Base-by-base conservation (phyloP, 2,888 invertebrate genomes). In the Callosobruchus maculatus region DNA sequence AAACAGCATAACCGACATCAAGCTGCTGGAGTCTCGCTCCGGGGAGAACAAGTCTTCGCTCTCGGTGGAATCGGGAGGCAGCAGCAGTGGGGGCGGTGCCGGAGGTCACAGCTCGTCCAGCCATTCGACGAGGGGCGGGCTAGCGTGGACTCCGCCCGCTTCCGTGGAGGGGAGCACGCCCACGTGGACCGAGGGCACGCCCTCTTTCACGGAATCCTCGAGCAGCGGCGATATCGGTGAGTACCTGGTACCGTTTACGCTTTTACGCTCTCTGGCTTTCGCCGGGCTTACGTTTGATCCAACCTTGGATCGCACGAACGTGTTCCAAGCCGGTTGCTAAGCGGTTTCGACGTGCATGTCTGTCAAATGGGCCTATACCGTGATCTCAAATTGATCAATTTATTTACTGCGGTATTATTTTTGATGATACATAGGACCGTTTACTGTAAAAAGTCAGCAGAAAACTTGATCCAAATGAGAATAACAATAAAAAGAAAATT, bases 171-270 rank as follows among this genome's bases (percentile, higher is more conserved):
- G 95, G 68, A 95, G 95, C 7, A 98, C 98, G 67, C 97, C 98
- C n/a, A 98, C 98, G 69, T 98, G 97, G 95, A 98, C 98, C 71
- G 98, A 98, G 89, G 98, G 98, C 83, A 98, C 98, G 80, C 98
- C 98, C 76, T 97, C 97, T 86, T 98, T 97, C 89, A 98, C 98
- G 67, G 97, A 97, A 88, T 98, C 97, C 83, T 97, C 97, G 88
- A 96, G 97, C 88, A 95, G 95, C 89, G 93, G 93, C 82, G 95
- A 96, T 88, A 93, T 93, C 89, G 94, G 94, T 93, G 89, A 91
- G 92, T n/a, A n/a, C n/a, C n/a, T n/a, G n/a, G n/a, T n/a, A n/a
- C n/a, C n/a, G n/a, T n/a, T n/a, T n/a, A n/a, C n/a, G n/a, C n/a
- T n/a, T n/a, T 49, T 49, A 13, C 18, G 9, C 71, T 5, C 49